Evolutionary conservation across 2,797 vertebrate genomes (phyloP).

Genomic region (Centroberyx gerrardi): DNA sequence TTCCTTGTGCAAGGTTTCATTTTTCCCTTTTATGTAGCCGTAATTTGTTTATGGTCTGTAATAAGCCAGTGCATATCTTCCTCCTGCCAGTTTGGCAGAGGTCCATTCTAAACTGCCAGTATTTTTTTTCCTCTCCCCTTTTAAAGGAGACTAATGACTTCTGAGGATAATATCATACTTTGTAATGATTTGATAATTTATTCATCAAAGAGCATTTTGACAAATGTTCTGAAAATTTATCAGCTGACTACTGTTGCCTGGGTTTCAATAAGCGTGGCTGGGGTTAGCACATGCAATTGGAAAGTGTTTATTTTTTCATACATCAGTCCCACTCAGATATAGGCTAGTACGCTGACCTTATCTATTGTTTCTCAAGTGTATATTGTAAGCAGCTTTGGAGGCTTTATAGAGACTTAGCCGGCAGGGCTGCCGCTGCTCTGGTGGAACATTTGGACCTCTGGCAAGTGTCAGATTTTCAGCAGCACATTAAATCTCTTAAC

Average conservation of each 20-base stretch:
- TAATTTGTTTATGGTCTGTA: conserved; percentile 81
- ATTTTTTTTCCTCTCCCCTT: conserved; percentile 47
- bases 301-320: conserved; percentile 72
- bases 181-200: conserved; percentile 17
- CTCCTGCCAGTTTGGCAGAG: conserved; percentile 72
- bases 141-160: conserved; percentile 66
- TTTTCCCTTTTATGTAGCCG: conserved; percentile 70
- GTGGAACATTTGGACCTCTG: conserved; percentile 82
- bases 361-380: conserved; percentile 84
- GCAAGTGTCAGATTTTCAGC: conserved; percentile 84
- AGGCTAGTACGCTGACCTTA: conserved; percentile 74
- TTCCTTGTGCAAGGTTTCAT: conserved; percentile 74
- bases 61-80: conserved; percentile 74
- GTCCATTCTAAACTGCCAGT: conserved; percentile 65
- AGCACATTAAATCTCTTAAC: conserved; percentile 84
- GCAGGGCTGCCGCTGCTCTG: conserved; percentile 75
- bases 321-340: conserved; percentile 65
- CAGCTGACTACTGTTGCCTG: background rate
- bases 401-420: conserved; percentile 80
- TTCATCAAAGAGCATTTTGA: conserved; percentile 11
- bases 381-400: conserved; percentile 82
- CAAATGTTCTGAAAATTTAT: conserved; percentile 9
- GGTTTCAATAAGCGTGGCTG: conserved; percentile 40
- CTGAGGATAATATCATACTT: conserved; percentile 46
- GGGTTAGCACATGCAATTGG: conserved; percentile 38